These are phyloP conservation scores for Amphipyra tragopoginis DNA, from an alignment of 2,888 invertebrate species.

Conservation along the genomic window DNA sequence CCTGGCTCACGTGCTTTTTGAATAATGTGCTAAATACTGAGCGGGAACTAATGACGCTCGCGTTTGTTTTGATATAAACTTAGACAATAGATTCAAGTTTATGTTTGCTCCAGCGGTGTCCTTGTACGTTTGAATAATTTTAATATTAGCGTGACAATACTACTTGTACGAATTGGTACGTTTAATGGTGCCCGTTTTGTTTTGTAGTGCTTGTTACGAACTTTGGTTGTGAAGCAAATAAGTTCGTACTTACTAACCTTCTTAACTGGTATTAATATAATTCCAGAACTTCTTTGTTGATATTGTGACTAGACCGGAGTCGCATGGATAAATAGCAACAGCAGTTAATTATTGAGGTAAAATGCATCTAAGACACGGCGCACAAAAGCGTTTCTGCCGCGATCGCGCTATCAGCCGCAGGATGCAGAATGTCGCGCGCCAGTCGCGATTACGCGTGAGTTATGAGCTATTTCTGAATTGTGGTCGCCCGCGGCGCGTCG, in stretches of 20 bases:
- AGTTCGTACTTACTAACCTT: slow-evolving; percentile 34
- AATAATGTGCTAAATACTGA: slow-evolving; percentile 85
- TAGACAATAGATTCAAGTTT: slow-evolving; percentile 60
- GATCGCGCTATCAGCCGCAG: slow-evolving; percentile 77
- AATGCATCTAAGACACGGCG: slow-evolving; percentile 68
- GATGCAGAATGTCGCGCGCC: slow-evolving; percentile 78
- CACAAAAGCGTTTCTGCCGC: slow-evolving; percentile 72
- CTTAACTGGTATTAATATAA: slow-evolving; percentile 32
- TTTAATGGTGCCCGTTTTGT: slow-evolving; percentile 42
- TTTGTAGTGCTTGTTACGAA: slow-evolving; percentile 37
- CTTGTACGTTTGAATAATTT: slow-evolving; percentile 52
- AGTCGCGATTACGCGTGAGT: slow-evolving; percentile 81
- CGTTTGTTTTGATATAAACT: slow-evolving; percentile 78
- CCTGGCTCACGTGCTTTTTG: slow-evolving; percentile 86
- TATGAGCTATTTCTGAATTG: slow-evolving; percentile 80
- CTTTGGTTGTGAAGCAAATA: slow-evolving; percentile 24
- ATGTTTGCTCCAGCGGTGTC: slow-evolving; percentile 40
- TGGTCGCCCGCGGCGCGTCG: slow-evolving; percentile 72
- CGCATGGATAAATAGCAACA: slow-evolving; percentile 49
- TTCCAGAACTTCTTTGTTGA: slow-evolving; percentile 23
- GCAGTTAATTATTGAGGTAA: slow-evolving; percentile 71
- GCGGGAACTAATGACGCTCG: slow-evolving; percentile 75
- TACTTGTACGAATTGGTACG: slow-evolving; percentile 38
- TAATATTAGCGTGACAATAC: slow-evolving; percentile 46
- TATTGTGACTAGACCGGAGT: slow-evolving; percentile 12